Conservation (phyloP, 2,113 vertebrate species). For the Paracanthobrama guichenoti region DNA sequence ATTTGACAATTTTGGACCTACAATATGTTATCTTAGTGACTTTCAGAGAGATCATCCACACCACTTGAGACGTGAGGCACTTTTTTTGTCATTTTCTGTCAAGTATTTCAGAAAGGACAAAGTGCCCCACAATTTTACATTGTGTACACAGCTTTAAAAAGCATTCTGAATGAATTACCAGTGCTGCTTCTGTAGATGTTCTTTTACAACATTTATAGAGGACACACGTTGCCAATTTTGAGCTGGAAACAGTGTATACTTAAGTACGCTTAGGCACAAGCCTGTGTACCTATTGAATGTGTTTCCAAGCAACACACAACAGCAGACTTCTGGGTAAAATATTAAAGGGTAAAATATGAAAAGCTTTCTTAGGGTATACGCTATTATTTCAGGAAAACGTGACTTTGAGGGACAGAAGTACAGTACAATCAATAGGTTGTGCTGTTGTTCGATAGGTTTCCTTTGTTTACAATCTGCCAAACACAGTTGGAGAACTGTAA, state of each 20-base stretch:
- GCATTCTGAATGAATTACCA: neutral
- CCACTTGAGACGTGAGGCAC: too few species aligned
- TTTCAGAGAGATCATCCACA: neutral
- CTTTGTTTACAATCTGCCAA: neutral
- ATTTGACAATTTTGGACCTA: too few species aligned
- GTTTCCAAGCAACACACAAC: neutral
- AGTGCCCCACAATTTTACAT: neutral
- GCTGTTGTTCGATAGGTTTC: neutral
- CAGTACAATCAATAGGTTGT: neutral
- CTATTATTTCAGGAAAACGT: neutral
- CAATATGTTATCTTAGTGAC: neutral
- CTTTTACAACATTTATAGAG: neutral
- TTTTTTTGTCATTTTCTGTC: neutral
- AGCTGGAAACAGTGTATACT: neutral
- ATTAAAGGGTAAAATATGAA: neutral
- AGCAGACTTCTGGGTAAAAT: constrained; percentile 2
- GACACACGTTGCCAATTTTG: neutral
- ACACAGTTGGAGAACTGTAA: neutral
- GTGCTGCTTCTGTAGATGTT: neutral
- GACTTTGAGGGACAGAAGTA: neutral
- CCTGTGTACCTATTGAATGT: constrained; percentile 25
- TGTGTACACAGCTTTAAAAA: neutral
- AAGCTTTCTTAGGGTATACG: neutral
- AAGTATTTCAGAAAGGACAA: neutral
- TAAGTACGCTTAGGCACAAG: neutral